Conservation (phyloP, 2,797 vertebrate genomes). For the Gobionotothen gibberifrons region DNA sequence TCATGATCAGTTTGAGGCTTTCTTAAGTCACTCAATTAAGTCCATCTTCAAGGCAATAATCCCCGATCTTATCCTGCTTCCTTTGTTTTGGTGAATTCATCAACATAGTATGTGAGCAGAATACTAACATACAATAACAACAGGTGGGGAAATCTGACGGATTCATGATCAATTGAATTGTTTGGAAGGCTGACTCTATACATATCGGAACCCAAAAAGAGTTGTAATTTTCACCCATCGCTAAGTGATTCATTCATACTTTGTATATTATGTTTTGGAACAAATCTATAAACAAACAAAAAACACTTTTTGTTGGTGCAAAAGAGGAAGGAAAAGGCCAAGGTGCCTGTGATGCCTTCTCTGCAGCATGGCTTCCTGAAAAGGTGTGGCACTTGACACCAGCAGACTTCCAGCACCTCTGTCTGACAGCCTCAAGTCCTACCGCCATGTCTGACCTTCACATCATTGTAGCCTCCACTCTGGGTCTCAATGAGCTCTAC, state of each 20-base stretch:
- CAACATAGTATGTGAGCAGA: too few species aligned
- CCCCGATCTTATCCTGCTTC: too few species aligned
- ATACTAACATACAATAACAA: too few species aligned
- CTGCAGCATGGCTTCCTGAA: constrained; percentile 24
- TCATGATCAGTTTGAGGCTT: too few species aligned
- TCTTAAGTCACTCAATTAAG: too few species aligned
- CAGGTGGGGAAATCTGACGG: too few species aligned
- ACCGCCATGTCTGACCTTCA: constrained; percentile 62
- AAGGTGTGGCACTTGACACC: constrained; percentile 49
- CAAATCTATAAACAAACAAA: not conserved
- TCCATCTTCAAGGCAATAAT: too few species aligned
- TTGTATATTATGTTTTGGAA: not conserved
- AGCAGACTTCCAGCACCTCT: constrained; percentile 28
- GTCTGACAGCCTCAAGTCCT: constrained; percentile 53
- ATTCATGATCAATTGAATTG: too few species aligned
- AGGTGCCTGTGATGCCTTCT: constrained; percentile 25
- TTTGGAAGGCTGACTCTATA: too few species aligned
- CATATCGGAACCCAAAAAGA: too few species aligned
- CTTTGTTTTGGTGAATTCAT: too few species aligned
- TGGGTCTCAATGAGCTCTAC: not conserved
- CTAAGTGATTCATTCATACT: not conserved
- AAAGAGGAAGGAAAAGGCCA: not conserved
- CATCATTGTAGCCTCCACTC: constrained; percentile 54
- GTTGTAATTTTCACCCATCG: too few species aligned
- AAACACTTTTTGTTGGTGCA: not conserved